Conservation (phyloP, 2,113 vertebrate species). For the Thermophis baileyi region DNA sequence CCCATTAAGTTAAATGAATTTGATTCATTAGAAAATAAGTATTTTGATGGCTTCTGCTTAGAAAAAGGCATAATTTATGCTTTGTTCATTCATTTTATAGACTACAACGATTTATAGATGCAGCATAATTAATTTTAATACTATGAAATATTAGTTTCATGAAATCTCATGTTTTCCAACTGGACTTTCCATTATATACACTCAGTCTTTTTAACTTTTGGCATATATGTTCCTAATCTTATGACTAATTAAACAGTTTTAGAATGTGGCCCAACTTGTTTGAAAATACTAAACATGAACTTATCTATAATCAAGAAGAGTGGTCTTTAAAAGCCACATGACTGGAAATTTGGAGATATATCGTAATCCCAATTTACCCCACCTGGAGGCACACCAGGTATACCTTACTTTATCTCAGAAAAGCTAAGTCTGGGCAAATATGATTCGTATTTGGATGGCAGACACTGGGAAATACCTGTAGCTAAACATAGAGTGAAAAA, state of each 20-base stretch:
- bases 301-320: neutral
- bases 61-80: conserved; percentile 29
- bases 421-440: neutral
- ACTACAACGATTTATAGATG: neutral
- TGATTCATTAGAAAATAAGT: conserved; percentile 18
- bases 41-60: conserved; percentile 26
- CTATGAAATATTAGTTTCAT: neutral
- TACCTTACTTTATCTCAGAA: neutral
- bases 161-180: neutral
- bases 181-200: neutral
- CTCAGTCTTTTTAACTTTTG: neutral
- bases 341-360: neutral
- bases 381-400: neutral
- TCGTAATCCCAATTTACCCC: neutral
- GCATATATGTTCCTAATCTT: neutral
- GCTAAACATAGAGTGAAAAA: neutral
- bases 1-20: neutral
- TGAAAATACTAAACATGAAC: neutral
- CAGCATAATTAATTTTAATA: neutral
- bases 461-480: neutral
- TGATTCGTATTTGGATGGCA: neutral
- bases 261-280: neutral
- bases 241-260: neutral
- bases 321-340: neutral
- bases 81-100: neutral